Percentiles rank a stretch among this genome's conserved stretches.
Evolutionary conservation across 2,797 vertebrate species (phyloP).

Genomic region (Pipistrellus nathusii): DNA sequence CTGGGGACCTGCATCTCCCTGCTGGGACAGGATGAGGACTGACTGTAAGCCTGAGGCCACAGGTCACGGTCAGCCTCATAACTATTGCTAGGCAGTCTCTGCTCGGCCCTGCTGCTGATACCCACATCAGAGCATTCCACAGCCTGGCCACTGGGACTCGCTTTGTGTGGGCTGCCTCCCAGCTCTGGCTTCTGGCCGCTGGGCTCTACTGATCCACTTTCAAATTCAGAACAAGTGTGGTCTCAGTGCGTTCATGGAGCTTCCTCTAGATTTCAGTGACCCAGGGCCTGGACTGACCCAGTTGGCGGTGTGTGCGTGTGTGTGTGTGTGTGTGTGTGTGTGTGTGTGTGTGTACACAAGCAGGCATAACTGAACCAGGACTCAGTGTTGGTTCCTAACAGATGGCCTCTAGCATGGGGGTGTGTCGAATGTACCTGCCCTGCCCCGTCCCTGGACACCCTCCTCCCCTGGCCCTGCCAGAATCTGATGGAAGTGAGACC

Average conservation of each 20-base stretch:
- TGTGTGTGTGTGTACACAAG: not conserved
- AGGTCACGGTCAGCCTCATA: not conserved
- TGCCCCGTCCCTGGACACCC: not conserved
- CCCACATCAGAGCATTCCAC: not conserved
- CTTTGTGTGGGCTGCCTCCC: not conserved
- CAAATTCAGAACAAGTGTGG: not conserved
- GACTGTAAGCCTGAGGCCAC: not conserved
- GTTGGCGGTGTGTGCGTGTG: not conserved
- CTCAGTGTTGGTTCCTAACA: not conserved
- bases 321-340: too few relatives aligned
- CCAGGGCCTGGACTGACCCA: not conserved
- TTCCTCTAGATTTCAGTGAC: not conserved
- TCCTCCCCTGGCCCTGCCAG: not conserved
- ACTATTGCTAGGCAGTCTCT: constrained; percentile 62
- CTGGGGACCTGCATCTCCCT: not conserved
- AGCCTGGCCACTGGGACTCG: not conserved
- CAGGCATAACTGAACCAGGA: not conserved
- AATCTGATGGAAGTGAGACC: not conserved
- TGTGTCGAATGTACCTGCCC: not conserved
- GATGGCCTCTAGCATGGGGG: not conserved
- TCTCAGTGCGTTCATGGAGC: not conserved
- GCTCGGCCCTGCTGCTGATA: not conserved
- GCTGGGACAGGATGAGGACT: not conserved
- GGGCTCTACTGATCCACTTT: not conserved
- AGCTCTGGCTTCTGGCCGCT: not conserved